Percentiles rank a stretch among this genome's conserved stretches.
phyloP scores from a whole-genome alignment of 2,888 invertebrate genomes.

The Pharmacophagus antenor region DNA sequence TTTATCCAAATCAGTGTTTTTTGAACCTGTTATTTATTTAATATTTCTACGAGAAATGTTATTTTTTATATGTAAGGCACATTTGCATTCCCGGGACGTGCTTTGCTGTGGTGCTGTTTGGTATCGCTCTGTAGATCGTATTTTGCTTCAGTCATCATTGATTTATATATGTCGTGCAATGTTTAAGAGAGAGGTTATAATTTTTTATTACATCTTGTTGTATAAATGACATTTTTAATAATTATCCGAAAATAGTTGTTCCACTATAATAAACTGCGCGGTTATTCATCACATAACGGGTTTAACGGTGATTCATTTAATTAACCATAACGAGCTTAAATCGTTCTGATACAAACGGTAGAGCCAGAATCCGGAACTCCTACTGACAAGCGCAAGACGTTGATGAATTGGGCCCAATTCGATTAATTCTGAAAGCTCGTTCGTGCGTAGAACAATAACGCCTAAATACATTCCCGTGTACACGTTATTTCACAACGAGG shows the following conservation, averaged over 20 bases:
- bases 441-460: slow-evolving; percentile 28
- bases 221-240: neutral
- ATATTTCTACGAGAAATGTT: too few species aligned
- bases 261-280: neutral
- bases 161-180: too few species aligned
- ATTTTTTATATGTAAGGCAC: too few species aligned
- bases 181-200: too few species aligned
- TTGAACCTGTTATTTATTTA: too few species aligned
- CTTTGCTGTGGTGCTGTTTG: too few species aligned
- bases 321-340: slow-evolving; percentile 16
- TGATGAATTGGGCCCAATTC: slow-evolving; percentile 27
- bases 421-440: slow-evolving; percentile 23
- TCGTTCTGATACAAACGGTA: slow-evolving; percentile 17
- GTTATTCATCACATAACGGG: neutral
- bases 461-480: slow-evolving; percentile 27
- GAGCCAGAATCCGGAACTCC: slow-evolving; percentile 9
- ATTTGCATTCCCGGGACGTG: too few species aligned
- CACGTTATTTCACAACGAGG: slow-evolving; percentile 13
- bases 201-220: too few species aligned
- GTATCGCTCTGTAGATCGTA: too few species aligned
- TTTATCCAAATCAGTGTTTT: too few species aligned
- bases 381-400: slow-evolving; percentile 22
- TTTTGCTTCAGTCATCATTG: too few species aligned
- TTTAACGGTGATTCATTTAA: slow-evolving; percentile 9
- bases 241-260: neutral